A percentile compares a stretch with the other conserved stretches of the same genome.
phyloP scores from a whole-genome alignment of 2,113 vertebrate species.

The Tupaia tana region DNA sequence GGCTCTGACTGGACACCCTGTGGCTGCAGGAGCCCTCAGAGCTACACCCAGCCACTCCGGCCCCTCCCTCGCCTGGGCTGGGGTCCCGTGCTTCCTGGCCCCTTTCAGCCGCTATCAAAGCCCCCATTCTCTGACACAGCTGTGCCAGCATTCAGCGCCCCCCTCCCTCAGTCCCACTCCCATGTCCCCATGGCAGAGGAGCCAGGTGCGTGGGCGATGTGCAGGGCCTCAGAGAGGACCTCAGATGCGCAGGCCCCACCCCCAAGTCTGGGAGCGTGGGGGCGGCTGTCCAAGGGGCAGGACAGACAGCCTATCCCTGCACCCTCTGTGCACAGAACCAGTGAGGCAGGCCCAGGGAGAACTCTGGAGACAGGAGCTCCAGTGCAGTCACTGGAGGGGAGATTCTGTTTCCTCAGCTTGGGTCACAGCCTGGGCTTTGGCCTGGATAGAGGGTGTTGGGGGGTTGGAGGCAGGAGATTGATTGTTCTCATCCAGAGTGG shows the following conservation, averaged over 20 bases:
- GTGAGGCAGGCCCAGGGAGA: background rate
- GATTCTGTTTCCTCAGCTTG: background rate
- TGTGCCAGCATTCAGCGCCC: background rate
- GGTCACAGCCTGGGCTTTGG: conserved; percentile 6
- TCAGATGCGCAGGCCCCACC: background rate
- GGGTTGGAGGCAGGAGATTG: background rate
- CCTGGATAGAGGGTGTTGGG: too few relatives aligned
- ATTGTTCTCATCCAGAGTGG: conserved; percentile 43
- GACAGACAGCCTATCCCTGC: background rate
- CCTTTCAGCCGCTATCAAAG: conserved; percentile 74
- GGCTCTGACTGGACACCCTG: background rate
- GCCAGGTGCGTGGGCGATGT: conserved; percentile 31
- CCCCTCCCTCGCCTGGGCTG: background rate
- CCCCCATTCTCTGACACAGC: conserved; percentile 73
- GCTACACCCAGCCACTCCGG: background rate
- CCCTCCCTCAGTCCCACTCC: background rate
- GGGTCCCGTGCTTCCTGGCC: conserved; percentile 61
- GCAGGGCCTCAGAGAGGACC: background rate
- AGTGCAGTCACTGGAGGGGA: background rate
- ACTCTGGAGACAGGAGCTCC: background rate
- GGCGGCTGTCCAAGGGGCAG: background rate
- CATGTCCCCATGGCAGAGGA: background rate
- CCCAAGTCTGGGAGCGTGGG: background rate
- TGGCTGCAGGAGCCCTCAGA: conserved; percentile 27
- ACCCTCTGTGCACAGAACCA: background rate